Evolutionary conservation across 2,797 vertebrate genomes (phyloP), one percentile per base, ranked within the genome.

Genomic region (Helicolenus hilgendorfi): DNA sequence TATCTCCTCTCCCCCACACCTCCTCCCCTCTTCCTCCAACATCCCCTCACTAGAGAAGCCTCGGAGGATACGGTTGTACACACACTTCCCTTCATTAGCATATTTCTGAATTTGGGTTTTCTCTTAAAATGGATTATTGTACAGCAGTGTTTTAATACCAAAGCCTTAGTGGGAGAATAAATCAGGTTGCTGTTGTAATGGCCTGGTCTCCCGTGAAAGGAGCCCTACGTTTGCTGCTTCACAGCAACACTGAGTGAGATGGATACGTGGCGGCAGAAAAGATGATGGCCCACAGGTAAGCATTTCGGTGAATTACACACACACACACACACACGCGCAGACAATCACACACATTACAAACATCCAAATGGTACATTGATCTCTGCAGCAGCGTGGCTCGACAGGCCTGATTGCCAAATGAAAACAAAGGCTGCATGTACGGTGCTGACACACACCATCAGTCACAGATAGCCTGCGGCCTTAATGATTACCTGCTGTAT

Each of bases 391-490:
- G 86, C 82, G 31, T 72, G 81, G 86, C 87, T 87, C 65, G 15
- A 81, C 86, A 83, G 77, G 68, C 81, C 77, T 79, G 86, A 89
- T 85, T 91, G 87, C 92, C 87, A 94, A 94, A 94, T 91, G 92
- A 95, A 95, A 94, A 96, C 91, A 95, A 93, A 95, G 84, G 84
- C 92, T 76, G 88, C 91, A 72, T 92, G 95, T 91, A 89, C 84
- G 77, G 68, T 63, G 91, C 78, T 94, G 95, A 96, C 94, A 96
- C 91, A 87, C 92, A 81, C 88, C 93, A 96, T 96, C 95, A 94
- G 92, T 96, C 96, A 95, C 73, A 82, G 81, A 89, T 80, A 80
- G 95, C 95, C 94, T 70, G 85, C 68, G 55, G 94, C 56, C 87
- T 84, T 81, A 73, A 72, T 74, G 90, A 96, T 94, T 95, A 95